Base-by-base conservation (phyloP, 2,113 vertebrate species). In the Paradisaea rubra region DNA sequence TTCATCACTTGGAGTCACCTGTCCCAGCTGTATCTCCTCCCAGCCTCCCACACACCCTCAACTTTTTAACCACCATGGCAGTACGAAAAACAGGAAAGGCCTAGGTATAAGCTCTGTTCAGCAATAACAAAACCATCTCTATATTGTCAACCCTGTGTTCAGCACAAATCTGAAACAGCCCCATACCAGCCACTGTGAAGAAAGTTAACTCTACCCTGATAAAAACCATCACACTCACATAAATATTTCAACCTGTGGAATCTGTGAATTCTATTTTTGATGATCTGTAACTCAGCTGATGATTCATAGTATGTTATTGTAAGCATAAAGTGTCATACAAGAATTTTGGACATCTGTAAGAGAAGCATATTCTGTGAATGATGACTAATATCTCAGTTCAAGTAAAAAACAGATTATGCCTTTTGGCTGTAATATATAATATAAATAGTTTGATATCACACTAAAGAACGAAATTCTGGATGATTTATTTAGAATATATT, bases 401-500 rank as follows among this genome's bases (percentile, higher is more conserved):
- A 47, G 23, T 85, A 59, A 95, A 88, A 65, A 97, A 94, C 89
- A 50, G 52, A 70, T 96, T 93, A 84, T 64, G 27, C 41, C 45
- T 94, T 94, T 92, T 96, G 37, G 37, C 50, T 94, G 82, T 80
- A 59, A 96, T 96, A 96, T 25, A 69, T 49, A 59, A 50, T 15
- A 63, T 69, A 93, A 97, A 83, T 70, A 60, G 28, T 89, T 95
- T 57, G 61, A 56, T 94, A 95, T 94, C 81, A 92, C 53, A 93
- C 39, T 86, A n/a, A 93, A 95, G 54, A 92, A 81, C 17, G 44
- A 92, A 96, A 91, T 95, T 93, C 64, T 91, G 72, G 52, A 61
- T 90, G 60, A 95, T 83, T 71, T 86, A 68, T 85, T 39, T 52
- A 93, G 84, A 93, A 89, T 90, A 74, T 45, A 94, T 96, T 95